phyloP scores from a whole-genome alignment of 2,113 vertebrate genomes.

The Sylvicapra grimmia region DNA sequence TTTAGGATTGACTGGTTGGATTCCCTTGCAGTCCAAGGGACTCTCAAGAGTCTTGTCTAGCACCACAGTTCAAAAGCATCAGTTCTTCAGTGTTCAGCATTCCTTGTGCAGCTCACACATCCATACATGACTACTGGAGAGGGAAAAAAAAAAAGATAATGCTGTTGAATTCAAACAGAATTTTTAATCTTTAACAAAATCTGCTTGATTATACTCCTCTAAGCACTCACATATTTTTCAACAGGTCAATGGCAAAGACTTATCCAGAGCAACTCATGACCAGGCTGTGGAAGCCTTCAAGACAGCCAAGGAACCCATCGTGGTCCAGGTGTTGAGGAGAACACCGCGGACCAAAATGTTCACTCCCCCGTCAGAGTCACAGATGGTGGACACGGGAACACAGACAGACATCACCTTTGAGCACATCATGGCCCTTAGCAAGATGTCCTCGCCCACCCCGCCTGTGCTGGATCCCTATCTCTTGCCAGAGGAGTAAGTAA shows the following conservation, averaged over 20 bases:
- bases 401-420: slow-evolving; percentile 97
- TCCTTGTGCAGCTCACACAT: neutral
- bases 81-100: neutral
- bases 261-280: slow-evolving; percentile 95
- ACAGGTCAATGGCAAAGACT: slow-evolving; percentile 96
- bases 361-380: slow-evolving; percentile 73
- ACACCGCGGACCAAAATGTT: slow-evolving; percentile 83
- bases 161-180: neutral
- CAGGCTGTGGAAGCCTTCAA: slow-evolving; percentile 97
- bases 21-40: neutral
- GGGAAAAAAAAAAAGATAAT: too few species aligned
- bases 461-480: slow-evolving; percentile 89
- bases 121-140: neutral
- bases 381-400: slow-evolving; percentile 89
- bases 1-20: neutral
- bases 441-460: slow-evolving; percentile 82
- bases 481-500: slow-evolving; percentile 91
- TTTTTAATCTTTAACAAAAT: neutral
- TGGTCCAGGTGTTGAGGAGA: slow-evolving; percentile 94
- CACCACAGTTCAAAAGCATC: neutral
- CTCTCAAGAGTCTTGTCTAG: neutral
- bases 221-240: neutral
- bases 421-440: slow-evolving; percentile 92
- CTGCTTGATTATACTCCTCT: neutral
- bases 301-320: slow-evolving; percentile 93